Percentiles rank a stretch among this genome's conserved stretches.
Conservation (phyloP, 1,140 invertebrate genomes). For the Reticulitermes speratus region DNA sequence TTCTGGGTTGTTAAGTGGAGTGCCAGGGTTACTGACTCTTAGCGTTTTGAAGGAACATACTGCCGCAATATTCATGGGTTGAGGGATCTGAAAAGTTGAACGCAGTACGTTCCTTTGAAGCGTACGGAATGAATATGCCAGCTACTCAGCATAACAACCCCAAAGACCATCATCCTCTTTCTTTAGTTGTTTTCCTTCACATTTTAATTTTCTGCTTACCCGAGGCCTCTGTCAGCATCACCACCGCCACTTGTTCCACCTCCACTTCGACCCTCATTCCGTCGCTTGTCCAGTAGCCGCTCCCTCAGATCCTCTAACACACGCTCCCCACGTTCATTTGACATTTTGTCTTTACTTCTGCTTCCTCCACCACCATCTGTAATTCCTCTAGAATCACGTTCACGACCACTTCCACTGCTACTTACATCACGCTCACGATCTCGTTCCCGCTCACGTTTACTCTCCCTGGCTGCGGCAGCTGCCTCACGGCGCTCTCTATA, state of each 20-base stretch:
- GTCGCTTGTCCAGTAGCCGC: conserved; percentile 52
- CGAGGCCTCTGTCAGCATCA: neutral
- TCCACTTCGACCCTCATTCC: conserved; percentile 48
- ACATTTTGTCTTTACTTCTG: conserved; percentile 51
- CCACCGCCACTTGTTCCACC: conserved; percentile 39
- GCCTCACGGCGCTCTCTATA: conserved; percentile 42
- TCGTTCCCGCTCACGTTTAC: conserved; percentile 46
- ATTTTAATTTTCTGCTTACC: neutral
- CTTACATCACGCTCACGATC: conserved; percentile 41
- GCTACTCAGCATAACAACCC: too few species aligned
- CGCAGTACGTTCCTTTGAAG: too few species aligned
- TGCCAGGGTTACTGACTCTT: too few species aligned
- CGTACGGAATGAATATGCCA: too few species aligned
- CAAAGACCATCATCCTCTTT: too few species aligned
- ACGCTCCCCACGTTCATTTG: conserved; percentile 50
- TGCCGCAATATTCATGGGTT: too few species aligned
- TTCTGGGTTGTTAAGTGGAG: too few species aligned
- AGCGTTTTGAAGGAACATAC: too few species aligned
- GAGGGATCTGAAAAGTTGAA: too few species aligned
- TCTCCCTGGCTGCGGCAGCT: conserved; percentile 46
- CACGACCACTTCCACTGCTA: conserved; percentile 42
- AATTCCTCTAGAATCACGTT: conserved; percentile 47
- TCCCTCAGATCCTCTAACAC: conserved; percentile 73
- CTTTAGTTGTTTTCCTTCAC: too few species aligned
- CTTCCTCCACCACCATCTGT: conserved; percentile 56